phyloP scores from a whole-genome alignment of 1,140 invertebrate species.

The Aphelenchoides avenae region DNA sequence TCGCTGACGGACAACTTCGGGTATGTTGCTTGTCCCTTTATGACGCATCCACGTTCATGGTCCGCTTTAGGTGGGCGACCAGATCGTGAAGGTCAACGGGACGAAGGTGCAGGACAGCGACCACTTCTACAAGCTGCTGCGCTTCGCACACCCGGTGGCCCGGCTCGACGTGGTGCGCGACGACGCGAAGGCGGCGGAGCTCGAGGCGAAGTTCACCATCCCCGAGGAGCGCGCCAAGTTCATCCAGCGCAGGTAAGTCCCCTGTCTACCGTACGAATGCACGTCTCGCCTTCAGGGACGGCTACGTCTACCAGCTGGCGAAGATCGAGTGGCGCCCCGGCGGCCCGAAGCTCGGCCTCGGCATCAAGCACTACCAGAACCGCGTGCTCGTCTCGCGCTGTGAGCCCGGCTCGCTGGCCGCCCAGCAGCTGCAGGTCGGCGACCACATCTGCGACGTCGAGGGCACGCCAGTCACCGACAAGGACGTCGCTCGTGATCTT shows the following conservation, averaged over 20 bases:
- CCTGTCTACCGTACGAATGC: not conserved
- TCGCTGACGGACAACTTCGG: constrained; percentile 49
- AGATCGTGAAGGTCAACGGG: constrained; percentile 41
- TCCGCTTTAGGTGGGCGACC: constrained; percentile 43
- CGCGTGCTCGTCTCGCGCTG: constrained; percentile 34
- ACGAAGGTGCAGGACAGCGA: constrained; percentile 35
- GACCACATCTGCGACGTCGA: constrained; percentile 53
- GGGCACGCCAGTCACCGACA: constrained; percentile 45
- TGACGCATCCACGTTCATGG: not conserved
- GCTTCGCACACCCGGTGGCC: constrained; percentile 40
- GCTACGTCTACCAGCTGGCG: constrained; percentile 28
- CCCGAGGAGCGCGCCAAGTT: constrained; percentile 47
- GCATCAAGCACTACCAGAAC: constrained; percentile 50
- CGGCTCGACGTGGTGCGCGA: constrained; percentile 20
- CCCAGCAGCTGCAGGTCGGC: constrained; percentile 30
- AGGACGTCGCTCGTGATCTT: constrained; percentile 49
- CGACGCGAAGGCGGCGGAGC: not conserved
- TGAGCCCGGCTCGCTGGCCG: constrained; percentile 35
- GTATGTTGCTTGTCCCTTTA: constrained; percentile 27
- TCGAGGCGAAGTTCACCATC: constrained; percentile 21
- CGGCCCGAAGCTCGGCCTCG: constrained; percentile 49
- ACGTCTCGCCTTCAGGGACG: not conserved
- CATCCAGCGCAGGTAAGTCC: constrained; percentile 32
- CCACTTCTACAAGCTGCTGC: constrained; percentile 45
- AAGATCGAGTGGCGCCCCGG: constrained; percentile 43